Evolutionary conservation across 2,797 vertebrate species (phyloP).

Genomic region (Anas acuta): DNA sequence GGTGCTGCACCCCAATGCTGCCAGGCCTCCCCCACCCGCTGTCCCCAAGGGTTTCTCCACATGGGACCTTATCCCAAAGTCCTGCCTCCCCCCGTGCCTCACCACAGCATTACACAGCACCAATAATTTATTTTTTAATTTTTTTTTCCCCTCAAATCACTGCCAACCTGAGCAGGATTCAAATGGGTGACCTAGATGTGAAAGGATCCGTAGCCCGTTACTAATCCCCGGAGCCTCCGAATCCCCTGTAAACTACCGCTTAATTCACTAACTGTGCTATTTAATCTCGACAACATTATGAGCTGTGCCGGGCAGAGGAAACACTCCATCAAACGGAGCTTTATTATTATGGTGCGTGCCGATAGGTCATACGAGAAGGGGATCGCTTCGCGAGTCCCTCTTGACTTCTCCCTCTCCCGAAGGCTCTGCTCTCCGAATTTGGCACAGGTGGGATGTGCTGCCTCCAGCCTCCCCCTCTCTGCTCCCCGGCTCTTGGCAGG

Average conservation of each 20-base stretch:
- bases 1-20: neutral
- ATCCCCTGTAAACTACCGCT: conserved; percentile 73
- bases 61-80: neutral
- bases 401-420: neutral
- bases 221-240: conserved; percentile 67
- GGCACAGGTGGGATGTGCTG: conserved; percentile 1
- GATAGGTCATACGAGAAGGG: conserved; percentile 42
- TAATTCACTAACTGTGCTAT: conserved; percentile 75
- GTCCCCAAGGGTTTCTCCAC: neutral
- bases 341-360: conserved; percentile 47
- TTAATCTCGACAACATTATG: conserved; percentile 72
- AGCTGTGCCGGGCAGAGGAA: conserved; percentile 56
- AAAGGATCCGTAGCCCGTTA: conserved; percentile 66
- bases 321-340: conserved; percentile 70
- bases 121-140: neutral
- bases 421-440: conserved; percentile 38
- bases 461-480: neutral
- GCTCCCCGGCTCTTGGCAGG: neutral
- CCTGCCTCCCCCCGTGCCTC: neutral
- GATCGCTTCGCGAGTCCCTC: conserved; percentile 47
- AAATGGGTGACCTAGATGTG: conserved; percentile 69
- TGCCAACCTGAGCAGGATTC: conserved; percentile 64
- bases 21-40: neutral
- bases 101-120: neutral
- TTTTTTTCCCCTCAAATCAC: neutral